These are phyloP conservation scores for Myiozetetes cayanensis DNA, from an alignment of 2,113 vertebrate species.

Conservation along the genomic window DNA sequence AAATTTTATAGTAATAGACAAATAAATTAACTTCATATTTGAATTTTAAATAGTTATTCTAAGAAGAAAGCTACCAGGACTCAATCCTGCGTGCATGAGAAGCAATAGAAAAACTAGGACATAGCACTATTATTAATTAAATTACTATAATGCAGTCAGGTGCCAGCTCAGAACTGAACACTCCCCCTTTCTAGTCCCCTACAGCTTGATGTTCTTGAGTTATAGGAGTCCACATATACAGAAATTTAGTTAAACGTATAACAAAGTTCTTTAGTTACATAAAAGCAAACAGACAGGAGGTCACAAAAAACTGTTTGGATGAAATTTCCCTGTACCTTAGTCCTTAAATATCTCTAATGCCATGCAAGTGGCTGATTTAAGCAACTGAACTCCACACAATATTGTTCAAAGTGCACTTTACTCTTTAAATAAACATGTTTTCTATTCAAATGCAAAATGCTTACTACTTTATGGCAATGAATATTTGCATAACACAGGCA, in stretches of 20 bases:
- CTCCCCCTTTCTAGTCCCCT: neutral
- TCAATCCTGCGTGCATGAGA: neutral
- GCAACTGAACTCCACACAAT: neutral
- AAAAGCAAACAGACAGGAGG: neutral
- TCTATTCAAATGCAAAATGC: neutral
- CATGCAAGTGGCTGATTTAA: neutral
- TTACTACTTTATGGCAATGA: neutral
- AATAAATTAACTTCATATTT: neutral
- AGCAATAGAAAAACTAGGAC: constrained; percentile 13
- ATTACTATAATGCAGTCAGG: neutral
- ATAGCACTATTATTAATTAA: neutral
- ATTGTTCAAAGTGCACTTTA: neutral
- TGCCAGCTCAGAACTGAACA: neutral
- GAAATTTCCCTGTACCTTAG: neutral
- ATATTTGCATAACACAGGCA: neutral
- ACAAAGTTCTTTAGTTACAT: neutral
- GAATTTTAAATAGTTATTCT: neutral
- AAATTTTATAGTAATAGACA: neutral
- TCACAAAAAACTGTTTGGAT: neutral
- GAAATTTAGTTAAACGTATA: neutral
- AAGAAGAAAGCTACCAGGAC: neutral
- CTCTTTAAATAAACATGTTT: neutral
- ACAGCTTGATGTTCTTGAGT: neutral
- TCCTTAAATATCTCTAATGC: neutral
- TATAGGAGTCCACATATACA: neutral